phyloP scores from a whole-genome alignment of 2,888 invertebrate genomes.

The Branchellion lobata region DNA sequence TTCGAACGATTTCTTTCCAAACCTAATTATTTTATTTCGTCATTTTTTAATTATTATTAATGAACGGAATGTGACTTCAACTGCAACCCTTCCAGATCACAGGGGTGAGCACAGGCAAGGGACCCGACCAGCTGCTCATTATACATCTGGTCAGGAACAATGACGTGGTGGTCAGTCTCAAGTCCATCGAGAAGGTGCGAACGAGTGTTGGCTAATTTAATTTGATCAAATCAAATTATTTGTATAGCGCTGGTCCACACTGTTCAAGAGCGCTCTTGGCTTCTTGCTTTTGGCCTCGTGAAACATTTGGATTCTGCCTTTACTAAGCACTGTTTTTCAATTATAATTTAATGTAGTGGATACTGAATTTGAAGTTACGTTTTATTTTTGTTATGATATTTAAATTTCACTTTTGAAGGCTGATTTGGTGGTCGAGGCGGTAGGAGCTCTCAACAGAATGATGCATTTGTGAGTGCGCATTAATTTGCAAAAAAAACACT shows the following conservation, averaged over 20 bases:
- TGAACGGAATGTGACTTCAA: too few species aligned
- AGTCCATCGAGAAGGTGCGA: constrained; percentile 52
- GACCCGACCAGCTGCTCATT: constrained; percentile 81
- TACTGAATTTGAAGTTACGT: too few species aligned
- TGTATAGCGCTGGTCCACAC: too few species aligned
- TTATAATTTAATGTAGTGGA: too few species aligned
- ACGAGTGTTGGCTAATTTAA: neutral
- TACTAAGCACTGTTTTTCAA: neutral
- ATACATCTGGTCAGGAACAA: constrained; percentile 83
- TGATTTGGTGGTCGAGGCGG: constrained; percentile 73
- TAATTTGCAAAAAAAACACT: neutral
- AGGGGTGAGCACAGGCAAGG: constrained; percentile 80
- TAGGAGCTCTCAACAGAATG: constrained; percentile 71
- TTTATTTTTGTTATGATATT: too few species aligned
- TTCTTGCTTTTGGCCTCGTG: too few species aligned
- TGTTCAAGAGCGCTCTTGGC: too few species aligned
- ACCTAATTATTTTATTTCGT: too few species aligned
- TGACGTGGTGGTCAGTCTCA: constrained; percentile 81
- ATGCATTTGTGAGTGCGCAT: constrained; percentile 28
- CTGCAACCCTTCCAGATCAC: too few species aligned
- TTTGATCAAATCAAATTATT: neutral
- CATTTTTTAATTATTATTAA: too few species aligned
- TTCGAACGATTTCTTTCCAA: too few species aligned
- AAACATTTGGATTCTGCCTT: too few species aligned
- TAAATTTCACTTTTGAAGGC: constrained; percentile 56